Conservation (phyloP, 2,797 vertebrate genomes). For the Philypnodon macrostomus region DNA sequence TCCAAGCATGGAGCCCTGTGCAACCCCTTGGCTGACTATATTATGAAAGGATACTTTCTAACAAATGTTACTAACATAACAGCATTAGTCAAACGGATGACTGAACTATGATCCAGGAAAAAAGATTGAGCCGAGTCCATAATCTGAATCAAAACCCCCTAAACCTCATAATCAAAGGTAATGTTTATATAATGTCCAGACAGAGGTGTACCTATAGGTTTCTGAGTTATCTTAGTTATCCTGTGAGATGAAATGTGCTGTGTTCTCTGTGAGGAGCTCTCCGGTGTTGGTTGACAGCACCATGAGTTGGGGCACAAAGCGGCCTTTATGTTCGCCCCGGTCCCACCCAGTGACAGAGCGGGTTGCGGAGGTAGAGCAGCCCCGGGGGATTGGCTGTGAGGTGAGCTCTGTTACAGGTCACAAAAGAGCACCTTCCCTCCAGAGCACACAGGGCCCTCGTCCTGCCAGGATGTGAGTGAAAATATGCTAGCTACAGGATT, state of each 20-base stretch:
- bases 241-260: slow-evolving; percentile 58
- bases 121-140: too few relatives aligned
- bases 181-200: too few relatives aligned
- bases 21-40: background rate
- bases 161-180: too few relatives aligned
- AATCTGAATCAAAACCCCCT: too few relatives aligned
- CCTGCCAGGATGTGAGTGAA: slow-evolving; percentile 59
- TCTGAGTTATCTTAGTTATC: slow-evolving; percentile 48
- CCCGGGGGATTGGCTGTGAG: slow-evolving; percentile 61
- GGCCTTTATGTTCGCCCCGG: slow-evolving; percentile 69
- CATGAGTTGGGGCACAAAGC: slow-evolving; percentile 72
- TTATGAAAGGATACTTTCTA: background rate
- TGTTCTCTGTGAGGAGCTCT: slow-evolving; percentile 59
- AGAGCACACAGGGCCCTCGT: slow-evolving; percentile 45
- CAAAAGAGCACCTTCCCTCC: slow-evolving; percentile 69
- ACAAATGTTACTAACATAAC: too few relatives aligned
- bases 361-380: slow-evolving; percentile 48
- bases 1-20: background rate
- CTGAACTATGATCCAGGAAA: too few relatives aligned
- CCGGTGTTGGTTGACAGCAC: slow-evolving; percentile 74
- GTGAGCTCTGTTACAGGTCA: slow-evolving; percentile 71
- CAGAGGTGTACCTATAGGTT: slow-evolving; percentile 48
- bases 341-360: slow-evolving; percentile 74
- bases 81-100: too few relatives aligned
- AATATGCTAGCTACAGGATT: slow-evolving; percentile 57